Conservation (phyloP, 2,888 invertebrate species). For the Helleia helle region DNA sequence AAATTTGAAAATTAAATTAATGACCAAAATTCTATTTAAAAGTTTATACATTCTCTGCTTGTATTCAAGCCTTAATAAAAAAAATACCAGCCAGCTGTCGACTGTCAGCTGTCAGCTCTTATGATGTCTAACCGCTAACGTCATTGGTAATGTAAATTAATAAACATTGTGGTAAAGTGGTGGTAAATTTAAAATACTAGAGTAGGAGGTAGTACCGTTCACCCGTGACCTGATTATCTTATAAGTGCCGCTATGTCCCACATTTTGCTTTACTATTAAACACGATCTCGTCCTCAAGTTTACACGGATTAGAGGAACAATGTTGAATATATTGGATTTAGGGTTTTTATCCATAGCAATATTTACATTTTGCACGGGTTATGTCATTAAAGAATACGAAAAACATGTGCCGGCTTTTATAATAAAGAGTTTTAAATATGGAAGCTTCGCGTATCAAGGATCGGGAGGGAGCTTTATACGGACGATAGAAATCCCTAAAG, state of each 20-base stretch:
- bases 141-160: no score
- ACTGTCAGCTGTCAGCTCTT: no score
- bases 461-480: conserved; percentile 54
- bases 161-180: no score
- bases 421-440: conserved; percentile 79
- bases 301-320: conserved; percentile 16
- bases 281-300: not conserved
- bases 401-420: conserved; percentile 78
- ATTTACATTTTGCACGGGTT: conserved; percentile 68
- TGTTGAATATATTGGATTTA: conserved; percentile 59
- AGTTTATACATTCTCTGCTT: no score
- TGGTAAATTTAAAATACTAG: no score
- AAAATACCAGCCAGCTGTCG: no score
- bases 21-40: no score
- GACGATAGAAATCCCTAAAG: conserved; percentile 81
- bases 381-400: conserved; percentile 78
- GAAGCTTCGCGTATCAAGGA: conserved; percentile 79
- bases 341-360: conserved; percentile 56
- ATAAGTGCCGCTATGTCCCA: conserved; percentile 18
- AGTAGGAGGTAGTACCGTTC: no score
- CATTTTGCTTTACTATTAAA: conserved; percentile 8
- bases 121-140: no score
- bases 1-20: no score
- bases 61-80: no score
- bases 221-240: no score